Percentiles rank a stretch among this genome's conserved stretches.
phyloP scores from a whole-genome alignment of 2,797 vertebrate species.

The Acipenser oxyrinchus region DNA sequence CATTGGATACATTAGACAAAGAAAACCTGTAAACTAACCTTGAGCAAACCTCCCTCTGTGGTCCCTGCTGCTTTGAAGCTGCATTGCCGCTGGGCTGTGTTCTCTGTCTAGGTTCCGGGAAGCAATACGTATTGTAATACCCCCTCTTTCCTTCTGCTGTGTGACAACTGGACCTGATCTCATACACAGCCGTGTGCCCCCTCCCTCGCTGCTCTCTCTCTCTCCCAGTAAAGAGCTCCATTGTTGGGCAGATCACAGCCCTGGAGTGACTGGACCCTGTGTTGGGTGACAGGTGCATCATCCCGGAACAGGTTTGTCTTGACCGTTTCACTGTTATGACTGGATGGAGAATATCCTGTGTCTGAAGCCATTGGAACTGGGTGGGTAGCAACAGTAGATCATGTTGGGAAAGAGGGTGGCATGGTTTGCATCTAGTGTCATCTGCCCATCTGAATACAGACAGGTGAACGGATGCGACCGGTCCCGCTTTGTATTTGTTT shows the following conservation, averaged over 20 bases:
- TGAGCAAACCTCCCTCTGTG: not conserved
- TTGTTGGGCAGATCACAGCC: conserved; percentile 23
- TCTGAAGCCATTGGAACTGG: too few relatives aligned
- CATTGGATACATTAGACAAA: conserved; percentile 1
- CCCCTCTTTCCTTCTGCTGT: not conserved
- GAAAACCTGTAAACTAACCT: not conserved
- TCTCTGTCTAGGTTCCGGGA: not conserved
- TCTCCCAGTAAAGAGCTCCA: not conserved
- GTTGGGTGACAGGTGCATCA: conserved; percentile 66
- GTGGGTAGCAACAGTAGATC: too few relatives aligned
- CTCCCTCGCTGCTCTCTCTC: not conserved
- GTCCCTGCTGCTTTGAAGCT: not conserved
- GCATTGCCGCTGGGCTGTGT: not conserved
- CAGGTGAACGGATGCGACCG: too few relatives aligned
- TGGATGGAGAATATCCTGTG: too few relatives aligned
- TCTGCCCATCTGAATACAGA: too few relatives aligned
- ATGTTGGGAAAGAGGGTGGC: too few relatives aligned
- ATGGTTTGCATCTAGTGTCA: too few relatives aligned
- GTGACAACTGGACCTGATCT: conserved; percentile 12
- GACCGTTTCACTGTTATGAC: too few relatives aligned
- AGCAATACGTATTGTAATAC: not conserved
- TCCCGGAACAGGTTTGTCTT: conserved; percentile 13
- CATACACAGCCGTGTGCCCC: not conserved
- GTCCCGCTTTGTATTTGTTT: too few relatives aligned
- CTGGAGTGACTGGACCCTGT: conserved; percentile 66